Base-by-base conservation (phyloP, 2,888 invertebrate species). In the Tridacna crocea region DNA sequence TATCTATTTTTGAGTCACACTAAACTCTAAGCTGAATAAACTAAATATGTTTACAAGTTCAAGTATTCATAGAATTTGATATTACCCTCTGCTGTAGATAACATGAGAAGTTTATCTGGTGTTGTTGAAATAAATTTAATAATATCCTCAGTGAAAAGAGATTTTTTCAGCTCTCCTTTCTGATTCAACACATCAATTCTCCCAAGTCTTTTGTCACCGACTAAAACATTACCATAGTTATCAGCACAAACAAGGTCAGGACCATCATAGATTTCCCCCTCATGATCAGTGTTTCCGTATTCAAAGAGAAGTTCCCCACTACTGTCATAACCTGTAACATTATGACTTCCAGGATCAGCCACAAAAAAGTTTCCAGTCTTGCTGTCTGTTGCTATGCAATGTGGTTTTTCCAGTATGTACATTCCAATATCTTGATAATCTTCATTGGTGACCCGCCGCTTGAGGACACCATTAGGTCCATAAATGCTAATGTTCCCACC, bases 401-500 rank as follows among this genome's bases (percentile, higher is more conserved):
- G 90, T 0, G 92, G 92, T 75, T 91, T 89, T 72, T 92, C 91
- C 65, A 92, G 79, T 36, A 92, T 85, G 77, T 89, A 90, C 24
- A 88, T 81, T 13, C 88, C 86, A 10, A 85, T 60, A 3, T 88
- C 85, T 12, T 88, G 82, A 79, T 91, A 91, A 75, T 90, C 90
- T 19, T 92, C 91, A 72, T 92, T 92, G 72, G 92, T 92, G 48
- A 92, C 89, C 8, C 90, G 80, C 11, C 82, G 83, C 19, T 84
- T 83, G 51, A 92, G 70, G 0, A 87, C 75, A 2, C 92, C 91
- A 24, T 90, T 88, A 6, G 72, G 72, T 66, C 90, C 89, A 79
- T 89, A 91, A 58, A 92, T 81, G 36, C 91, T 90, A 19, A 92
- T 85, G 76, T 92, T 92, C 4, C 91, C 92, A 1, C 92, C 91